Evolutionary conservation across 2,113 vertebrate genomes (phyloP).

Genomic region (Aphyosemion australe): DNA sequence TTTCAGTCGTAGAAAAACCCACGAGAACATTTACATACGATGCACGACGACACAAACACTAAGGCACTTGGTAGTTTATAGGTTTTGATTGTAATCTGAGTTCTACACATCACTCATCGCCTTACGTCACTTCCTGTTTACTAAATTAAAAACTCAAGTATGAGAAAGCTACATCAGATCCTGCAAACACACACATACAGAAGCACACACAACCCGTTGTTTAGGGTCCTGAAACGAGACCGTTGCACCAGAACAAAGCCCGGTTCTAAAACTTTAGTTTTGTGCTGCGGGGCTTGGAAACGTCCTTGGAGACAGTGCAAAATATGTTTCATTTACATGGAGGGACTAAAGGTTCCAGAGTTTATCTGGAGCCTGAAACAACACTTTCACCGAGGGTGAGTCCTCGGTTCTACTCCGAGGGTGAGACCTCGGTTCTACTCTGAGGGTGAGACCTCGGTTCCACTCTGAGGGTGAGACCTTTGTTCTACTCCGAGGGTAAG

Average conservation of each 20-base stretch:
- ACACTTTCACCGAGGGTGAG: too few relatives aligned
- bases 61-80: conserved; percentile 74
- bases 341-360: too few relatives aligned
- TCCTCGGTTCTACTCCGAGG: too few relatives aligned
- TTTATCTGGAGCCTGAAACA: too few relatives aligned
- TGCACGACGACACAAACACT: conserved; percentile 61
- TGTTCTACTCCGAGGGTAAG: too few relatives aligned
- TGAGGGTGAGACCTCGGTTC: too few relatives aligned
- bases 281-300: conserved; percentile 49
- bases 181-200: conserved; percentile 37
- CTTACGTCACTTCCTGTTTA: conserved; percentile 32
- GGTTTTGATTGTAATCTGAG: conserved; percentile 38
- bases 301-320: conserved; percentile 60
- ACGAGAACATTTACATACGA: conserved; percentile 35
- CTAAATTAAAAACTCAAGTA: conserved; percentile 59
- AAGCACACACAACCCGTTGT: conserved; percentile 34
- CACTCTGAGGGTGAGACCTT: too few relatives aligned
- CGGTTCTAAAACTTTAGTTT: conserved; percentile 34
- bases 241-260: conserved; percentile 48
- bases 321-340: too few relatives aligned
- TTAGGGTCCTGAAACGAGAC: conserved; percentile 66
- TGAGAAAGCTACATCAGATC: conserved; percentile 67
- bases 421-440: too few relatives aligned
- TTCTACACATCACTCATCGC: conserved; percentile 18
- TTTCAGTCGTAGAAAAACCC: conserved; percentile 23